Evolutionary conservation across 2,888 invertebrate species (phyloP).

Genomic region (Nasonia oneida): DNA sequence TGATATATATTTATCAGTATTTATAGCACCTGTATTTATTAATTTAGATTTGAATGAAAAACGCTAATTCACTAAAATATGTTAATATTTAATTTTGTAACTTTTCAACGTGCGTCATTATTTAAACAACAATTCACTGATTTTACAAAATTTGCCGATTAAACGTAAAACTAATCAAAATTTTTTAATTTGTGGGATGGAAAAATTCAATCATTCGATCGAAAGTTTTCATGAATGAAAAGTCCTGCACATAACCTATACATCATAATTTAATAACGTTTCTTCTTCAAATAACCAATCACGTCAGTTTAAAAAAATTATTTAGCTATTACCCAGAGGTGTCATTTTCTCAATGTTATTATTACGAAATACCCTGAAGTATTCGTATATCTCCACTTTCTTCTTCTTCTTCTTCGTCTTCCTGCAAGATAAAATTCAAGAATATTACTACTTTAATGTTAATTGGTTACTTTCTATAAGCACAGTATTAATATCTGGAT

Average conservation of each 20-base stretch:
- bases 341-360: conserved; percentile 61
- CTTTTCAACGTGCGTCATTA: neutral
- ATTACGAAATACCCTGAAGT: conserved; percentile 77
- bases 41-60: neutral
- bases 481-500: no score
- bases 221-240: neutral
- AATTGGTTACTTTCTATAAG: no score
- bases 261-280: conserved; percentile 33
- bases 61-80: neutral
- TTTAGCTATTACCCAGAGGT: conserved; percentile 48
- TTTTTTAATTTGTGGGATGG: neutral
- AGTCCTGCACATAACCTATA: neutral
- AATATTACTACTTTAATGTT: neutral
- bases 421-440: conserved; percentile 67
- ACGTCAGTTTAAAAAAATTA: conserved; percentile 40
- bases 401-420: conserved; percentile 78
- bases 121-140: neutral
- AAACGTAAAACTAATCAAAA: neutral
- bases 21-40: conserved; percentile 10
- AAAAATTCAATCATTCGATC: neutral
- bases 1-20: conserved; percentile 27
- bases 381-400: conserved; percentile 76
- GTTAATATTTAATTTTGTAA: neutral
- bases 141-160: neutral
- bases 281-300: conserved; percentile 46